Evolutionary conservation across 2,888 invertebrate species (phyloP), one percentile per base, ranked within the genome.

Genomic region (Heliothis peltigera): DNA sequence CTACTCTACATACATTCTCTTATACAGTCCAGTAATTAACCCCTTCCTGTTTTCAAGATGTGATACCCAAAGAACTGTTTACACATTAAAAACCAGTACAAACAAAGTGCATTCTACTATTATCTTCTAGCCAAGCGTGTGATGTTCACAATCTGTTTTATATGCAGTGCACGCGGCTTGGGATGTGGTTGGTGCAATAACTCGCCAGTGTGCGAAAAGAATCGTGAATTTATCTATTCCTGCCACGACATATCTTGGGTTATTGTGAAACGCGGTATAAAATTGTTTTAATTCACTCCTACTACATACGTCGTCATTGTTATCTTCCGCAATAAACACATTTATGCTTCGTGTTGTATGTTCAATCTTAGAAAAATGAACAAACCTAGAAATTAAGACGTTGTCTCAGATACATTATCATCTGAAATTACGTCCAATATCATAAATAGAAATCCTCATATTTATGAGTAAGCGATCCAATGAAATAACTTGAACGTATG

Each of bases 61-160:
- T 2, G 2, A 39, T n/a, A 15, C n/a, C n/a, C 5, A n/a, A 39
- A 39, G 0, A 39, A 10, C 4, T 4, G 39, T n/a, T n/a, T 4
- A 39, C 15, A 4, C 4, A n/a, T n/a, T 15, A 39, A 39, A 39
- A n/a, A 4, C 15, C 15, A 0, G 1, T 39, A 35, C 28, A 39
- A 49, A 17, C 18, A 22, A 35, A 75, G 75, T 69, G 75, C 70
- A 70, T 56, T 46, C 18, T 25, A 17, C 59, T 46, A 54, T 69
- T 35, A 70, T 59, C 54, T 43, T 39, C 28, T 51, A 28, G 44
- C 19, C 43, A 22, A 44, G 66, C 19, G 56, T 44, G 22, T 48
- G 21, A 69, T 25, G 19, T 17, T 32, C 53, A n/a, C 49, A 49
- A 75, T 69, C 51, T 68, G 12, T 15, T 68, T 68, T 21, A 46